phyloP scores from a whole-genome alignment of 2,888 invertebrate species.

The Pollenia angustigena region DNA sequence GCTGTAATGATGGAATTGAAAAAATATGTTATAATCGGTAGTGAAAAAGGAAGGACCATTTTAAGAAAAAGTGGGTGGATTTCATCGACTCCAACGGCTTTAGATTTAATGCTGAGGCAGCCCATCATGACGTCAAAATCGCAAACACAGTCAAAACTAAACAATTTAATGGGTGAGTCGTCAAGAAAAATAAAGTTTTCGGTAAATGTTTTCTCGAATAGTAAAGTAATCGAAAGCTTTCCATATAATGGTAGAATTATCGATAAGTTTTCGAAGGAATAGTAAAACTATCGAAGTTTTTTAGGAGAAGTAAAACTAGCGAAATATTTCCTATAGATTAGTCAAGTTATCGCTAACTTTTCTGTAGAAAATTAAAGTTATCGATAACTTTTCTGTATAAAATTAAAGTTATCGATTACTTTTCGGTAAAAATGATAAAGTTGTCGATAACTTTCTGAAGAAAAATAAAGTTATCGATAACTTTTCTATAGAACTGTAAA shows the following conservation, averaged over 20 bases:
- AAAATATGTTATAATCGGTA: too few species aligned
- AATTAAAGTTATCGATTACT: neutral
- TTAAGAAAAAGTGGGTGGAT: too few species aligned
- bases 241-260: neutral
- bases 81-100: too few species aligned
- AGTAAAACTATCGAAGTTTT: neutral
- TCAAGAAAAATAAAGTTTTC: neutral
- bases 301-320: neutral
- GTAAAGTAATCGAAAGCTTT: neutral
- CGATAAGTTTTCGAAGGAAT: neutral
- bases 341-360: neutral
- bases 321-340: neutral
- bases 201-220: neutral
- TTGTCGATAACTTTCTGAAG: neutral
- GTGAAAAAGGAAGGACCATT: too few species aligned
- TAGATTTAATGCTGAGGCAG: too few species aligned
- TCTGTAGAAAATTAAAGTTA: neutral
- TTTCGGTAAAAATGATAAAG: too few species aligned
- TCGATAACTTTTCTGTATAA: neutral
- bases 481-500: too few species aligned
- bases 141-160: too few species aligned
- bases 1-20: too few species aligned
- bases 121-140: too few species aligned
- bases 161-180: too few species aligned
- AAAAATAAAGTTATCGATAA: neutral